These are phyloP conservation scores for Aleiodes alternator DNA, from an alignment of 2,888 invertebrate genomes.

Conservation along the genomic window DNA sequence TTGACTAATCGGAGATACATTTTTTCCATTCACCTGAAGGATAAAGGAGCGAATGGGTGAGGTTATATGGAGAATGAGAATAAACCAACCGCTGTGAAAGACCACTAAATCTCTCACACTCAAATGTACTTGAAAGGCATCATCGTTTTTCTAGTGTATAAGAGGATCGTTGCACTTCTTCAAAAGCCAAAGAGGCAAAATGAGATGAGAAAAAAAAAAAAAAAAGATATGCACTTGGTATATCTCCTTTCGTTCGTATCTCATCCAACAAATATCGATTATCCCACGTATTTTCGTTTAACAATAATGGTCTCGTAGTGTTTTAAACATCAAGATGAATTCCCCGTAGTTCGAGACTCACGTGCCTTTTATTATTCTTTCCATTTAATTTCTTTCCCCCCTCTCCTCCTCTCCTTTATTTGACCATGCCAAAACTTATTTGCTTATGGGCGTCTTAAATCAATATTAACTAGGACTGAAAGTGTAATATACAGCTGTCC, in stretches of 20 bases:
- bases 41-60: background rate
- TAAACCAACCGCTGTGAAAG: conserved; percentile 59
- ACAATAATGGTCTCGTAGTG: conserved; percentile 23
- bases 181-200: conserved; percentile 16
- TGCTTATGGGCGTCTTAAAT: conserved; percentile 61
- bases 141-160: conserved; percentile 18
- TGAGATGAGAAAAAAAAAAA: conserved; percentile 6
- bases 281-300: conserved; percentile 28
- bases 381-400: too few relatives aligned
- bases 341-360: background rate
- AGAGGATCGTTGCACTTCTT: conserved; percentile 27
- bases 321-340: background rate
- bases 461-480: conserved; percentile 61
- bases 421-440: conserved; percentile 55
- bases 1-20: conserved; percentile 62
- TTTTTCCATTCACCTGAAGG: conserved; percentile 45
- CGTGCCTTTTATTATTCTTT: conserved; percentile 23
- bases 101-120: conserved; percentile 60
- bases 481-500: conserved; percentile 61
- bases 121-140: conserved; percentile 46
- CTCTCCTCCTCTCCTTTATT: conserved; percentile 1
- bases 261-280: conserved; percentile 36
- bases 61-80: conserved; percentile 25
- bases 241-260: conserved; percentile 35
- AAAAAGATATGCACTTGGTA: background rate